These are phyloP conservation scores for Leucoraja ocellata DNA, from an alignment of 2,797 vertebrate species.

Conservation along the genomic window DNA sequence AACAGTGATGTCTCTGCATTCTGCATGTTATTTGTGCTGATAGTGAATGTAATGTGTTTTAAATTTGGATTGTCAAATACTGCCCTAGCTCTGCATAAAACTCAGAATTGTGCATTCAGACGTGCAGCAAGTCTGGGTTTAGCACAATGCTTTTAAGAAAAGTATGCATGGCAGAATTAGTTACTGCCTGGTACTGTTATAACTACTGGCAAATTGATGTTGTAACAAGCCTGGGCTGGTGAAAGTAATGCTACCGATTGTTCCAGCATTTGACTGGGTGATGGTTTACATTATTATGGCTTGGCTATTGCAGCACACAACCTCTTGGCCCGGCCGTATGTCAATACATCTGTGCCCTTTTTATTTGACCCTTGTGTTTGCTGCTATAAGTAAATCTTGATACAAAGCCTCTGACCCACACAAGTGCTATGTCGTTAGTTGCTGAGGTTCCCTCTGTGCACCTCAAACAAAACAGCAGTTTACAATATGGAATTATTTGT, in stretches of 20 bases:
- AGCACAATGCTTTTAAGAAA: not conserved
- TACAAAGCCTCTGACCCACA: slow-evolving; percentile 1
- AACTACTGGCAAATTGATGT: not conserved
- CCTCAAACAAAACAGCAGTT: not conserved
- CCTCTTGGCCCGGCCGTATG: not conserved
- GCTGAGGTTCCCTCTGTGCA: not conserved
- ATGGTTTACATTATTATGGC: not conserved
- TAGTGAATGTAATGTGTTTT: not conserved
- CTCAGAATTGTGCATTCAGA: not conserved
- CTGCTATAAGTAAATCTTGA: not conserved
- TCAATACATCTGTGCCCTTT: not conserved
- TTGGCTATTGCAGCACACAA: not conserved
- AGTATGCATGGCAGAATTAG: not conserved
- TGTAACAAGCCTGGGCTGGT: not conserved
- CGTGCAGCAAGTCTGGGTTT: slow-evolving; percentile 14
- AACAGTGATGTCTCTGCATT: not conserved
- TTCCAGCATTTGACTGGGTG: too few species aligned
- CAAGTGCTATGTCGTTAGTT: not conserved
- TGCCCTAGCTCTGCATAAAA: not conserved
- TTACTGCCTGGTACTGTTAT: not conserved
- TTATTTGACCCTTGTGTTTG: slow-evolving; percentile 14
- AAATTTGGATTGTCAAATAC: not conserved
- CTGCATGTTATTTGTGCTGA: not conserved
- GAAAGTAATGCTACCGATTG: not conserved
- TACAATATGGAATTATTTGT: not conserved